These are phyloP conservation scores for Sorex fumeus DNA, from an alignment of 2,113 vertebrate genomes.

Conservation along the genomic window DNA sequence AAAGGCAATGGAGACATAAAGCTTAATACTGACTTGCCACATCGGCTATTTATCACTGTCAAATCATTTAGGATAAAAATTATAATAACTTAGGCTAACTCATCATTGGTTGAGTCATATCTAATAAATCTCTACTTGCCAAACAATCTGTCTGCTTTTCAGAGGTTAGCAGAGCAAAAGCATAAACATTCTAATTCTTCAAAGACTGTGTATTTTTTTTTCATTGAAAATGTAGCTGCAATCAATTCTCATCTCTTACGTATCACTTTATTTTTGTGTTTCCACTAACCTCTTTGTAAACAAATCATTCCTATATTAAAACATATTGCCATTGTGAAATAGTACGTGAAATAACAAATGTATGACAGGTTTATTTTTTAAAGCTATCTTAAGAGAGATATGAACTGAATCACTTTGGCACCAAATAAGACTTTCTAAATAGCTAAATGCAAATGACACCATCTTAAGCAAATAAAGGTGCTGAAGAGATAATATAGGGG, in stretches of 20 bases:
- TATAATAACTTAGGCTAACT: slow-evolving; percentile 22
- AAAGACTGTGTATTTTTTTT: neutral
- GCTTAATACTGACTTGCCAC: neutral
- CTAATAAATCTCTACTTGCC: slow-evolving; percentile 43
- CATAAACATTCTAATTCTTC: neutral
- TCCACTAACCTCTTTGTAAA: slow-evolving; percentile 43
- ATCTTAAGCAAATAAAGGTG: slow-evolving; percentile 20
- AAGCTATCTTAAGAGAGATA: neutral
- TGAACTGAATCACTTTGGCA: neutral
- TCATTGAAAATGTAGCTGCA: slow-evolving; percentile 58
- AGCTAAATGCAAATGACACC: slow-evolving; percentile 51
- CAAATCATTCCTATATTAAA: slow-evolving; percentile 1
- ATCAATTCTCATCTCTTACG: slow-evolving; percentile 33
- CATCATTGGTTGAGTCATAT: slow-evolving; percentile 24
- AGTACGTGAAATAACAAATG: slow-evolving; percentile 37
- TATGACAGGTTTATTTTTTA: neutral
- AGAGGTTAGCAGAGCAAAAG: too few relatives aligned
- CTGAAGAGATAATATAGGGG: too few relatives aligned
- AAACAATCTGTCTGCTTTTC: slow-evolving; percentile 17
- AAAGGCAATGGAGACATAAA: slow-evolving; percentile 44
- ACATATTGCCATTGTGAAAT: slow-evolving; percentile 46
- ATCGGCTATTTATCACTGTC: slow-evolving; percentile 45
- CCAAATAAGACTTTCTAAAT: slow-evolving; percentile 20
- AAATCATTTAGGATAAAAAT: slow-evolving; percentile 61
- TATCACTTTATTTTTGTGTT: neutral